These are phyloP conservation scores for Parapristionchus giblindavisi DNA, from an alignment of 2,888 invertebrate genomes.

Conservation along the genomic window DNA sequence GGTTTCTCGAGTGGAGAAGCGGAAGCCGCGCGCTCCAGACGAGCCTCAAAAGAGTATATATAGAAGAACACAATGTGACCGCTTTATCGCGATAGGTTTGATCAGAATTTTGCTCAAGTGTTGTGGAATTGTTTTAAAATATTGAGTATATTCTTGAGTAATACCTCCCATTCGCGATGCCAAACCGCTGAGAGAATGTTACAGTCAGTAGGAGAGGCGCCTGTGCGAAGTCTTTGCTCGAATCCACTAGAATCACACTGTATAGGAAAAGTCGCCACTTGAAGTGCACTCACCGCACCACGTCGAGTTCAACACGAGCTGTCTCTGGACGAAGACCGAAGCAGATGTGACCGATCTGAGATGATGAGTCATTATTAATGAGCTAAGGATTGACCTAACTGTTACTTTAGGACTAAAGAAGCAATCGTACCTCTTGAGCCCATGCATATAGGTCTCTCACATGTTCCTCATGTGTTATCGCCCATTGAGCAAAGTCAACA, in stretches of 20 bases:
- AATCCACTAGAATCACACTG: conserved; percentile 25
- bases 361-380: background rate
- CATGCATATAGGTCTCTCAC: conserved; percentile 48
- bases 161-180: conserved; percentile 51
- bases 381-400: background rate
- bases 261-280: background rate
- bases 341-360: conserved; percentile 59
- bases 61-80: too few relatives aligned
- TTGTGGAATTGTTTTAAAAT: background rate
- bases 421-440: conserved; percentile 43
- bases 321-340: conserved; percentile 59
- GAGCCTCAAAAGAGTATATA: conserved; percentile 11
- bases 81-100: background rate
- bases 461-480: conserved; percentile 47
- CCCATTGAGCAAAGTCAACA: conserved; percentile 60
- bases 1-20: background rate
- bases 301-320: conserved; percentile 43
- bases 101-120: too few relatives aligned
- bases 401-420: background rate
- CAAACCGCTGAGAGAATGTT: conserved; percentile 56
- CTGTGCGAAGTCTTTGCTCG: conserved; percentile 18
- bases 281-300: conserved; percentile 48
- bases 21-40: conserved; percentile 8
- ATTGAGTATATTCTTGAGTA: background rate
- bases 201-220: conserved; percentile 43